Base-by-base conservation (phyloP, 2,113 vertebrate species). In the Chinchilla lanigera region DNA sequence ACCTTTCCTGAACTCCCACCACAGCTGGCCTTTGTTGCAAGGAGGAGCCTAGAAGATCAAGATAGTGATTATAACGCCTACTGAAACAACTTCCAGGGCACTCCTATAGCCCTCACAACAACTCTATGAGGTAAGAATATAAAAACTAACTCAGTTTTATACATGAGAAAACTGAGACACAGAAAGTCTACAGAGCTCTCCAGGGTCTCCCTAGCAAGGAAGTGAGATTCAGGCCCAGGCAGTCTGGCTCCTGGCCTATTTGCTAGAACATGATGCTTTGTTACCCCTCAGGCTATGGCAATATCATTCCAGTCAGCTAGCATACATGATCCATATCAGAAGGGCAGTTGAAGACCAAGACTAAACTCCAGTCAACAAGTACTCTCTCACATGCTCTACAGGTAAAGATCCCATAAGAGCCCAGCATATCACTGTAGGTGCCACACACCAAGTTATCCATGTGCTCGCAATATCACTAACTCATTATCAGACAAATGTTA, bases 401-500 rank as follows among this genome's bases (percentile, higher is more conserved):
- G 20, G 58, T 22, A 2, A 95, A 54, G 12, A 33, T 11, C 22
- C 44, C 22, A 58, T n/a, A 35, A 58, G 41, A 78, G 26, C 16
- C 38, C 0, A 73, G 4, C 2, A 28, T n/a, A 22, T 41, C 63
- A 63, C 10, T 5, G 19, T 61, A 80, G 33, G 3, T 77, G 38
- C 52, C 63, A 90, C 84, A 93, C 56, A 11, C 24, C 80, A 75
- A 24, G 10, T 77, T 86, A 35, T 92, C 91, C 33, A 19, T n/a
- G 1, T 47, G 20, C 47, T 95, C 50, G 86, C 2, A 54, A 7
- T 90, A 84, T 22, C 52, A 71, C n/a, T 30, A 71, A 71, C 75
- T 81, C 4, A 58, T 78, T 93, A 69, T 87, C 89, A 81, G n/a
- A 60, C 69, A 81, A 86, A 28, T 12, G 61, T 95, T 75, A 90